Evolutionary conservation across 2,797 vertebrate species (phyloP), one percentile per base, ranked within the genome.

Genomic region (Sebastes jordani): DNA sequence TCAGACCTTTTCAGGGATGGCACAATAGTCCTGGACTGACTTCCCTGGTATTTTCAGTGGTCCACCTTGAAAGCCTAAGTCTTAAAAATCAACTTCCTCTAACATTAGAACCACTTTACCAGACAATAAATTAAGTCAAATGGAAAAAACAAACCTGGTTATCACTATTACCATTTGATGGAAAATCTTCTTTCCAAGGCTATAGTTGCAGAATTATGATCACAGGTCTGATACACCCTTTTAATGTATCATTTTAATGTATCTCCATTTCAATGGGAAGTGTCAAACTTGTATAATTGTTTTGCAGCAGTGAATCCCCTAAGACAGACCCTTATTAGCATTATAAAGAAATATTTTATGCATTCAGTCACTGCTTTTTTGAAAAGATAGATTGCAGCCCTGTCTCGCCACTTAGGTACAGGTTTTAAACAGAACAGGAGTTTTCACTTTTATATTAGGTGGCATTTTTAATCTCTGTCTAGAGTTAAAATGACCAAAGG

Each of bases 291-390:
- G 3, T 36, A n/a, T 23, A 3, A 7, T 36, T 54, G 29, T 36
- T 22, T 49, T 55, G 10, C 13, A 27, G 9, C 36, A 55, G 22
- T 72, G 7, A 74, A 64, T 68, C 20, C 62, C 25, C 49, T 5
- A 23, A 74, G 52, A 56, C 27, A 42, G 34, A 58, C 42, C 30
- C 0, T 4, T 34, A 58, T 82, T 66, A 72, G 20, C 56, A 52
- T 66, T 58, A 25, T 20, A 75, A 80, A 65, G 2, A 59, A 4
- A 6, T 18, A 20, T 38, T 63, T 23, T 27, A 60, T 77, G n/a
- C 58, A 55, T 69, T 74, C 49, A 74, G 56, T 60, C n/a, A 30
- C 52, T 71, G 30, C 2, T 69, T 83, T 30, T 56, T 61, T 71
- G 2, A 76, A 76, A 58, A 29, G 7, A 29, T n/a, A 56, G 4